Evolutionary conservation across 1,140 invertebrate species (phyloP).

Genomic region (Tachypleus tridentatus): DNA sequence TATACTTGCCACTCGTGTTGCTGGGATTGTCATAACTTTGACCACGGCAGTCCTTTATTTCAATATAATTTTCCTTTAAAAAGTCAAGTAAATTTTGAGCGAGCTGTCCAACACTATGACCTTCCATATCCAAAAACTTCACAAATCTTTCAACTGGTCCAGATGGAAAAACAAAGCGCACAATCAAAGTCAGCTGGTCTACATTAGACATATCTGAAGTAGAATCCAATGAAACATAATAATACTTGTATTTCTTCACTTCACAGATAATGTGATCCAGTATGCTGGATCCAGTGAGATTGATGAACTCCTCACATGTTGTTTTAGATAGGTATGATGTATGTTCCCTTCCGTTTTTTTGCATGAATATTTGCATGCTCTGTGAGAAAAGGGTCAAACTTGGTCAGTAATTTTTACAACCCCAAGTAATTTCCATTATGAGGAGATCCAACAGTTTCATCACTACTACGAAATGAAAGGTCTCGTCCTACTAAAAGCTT

Average conservation of each 20-base stretch:
- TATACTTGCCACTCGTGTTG: slow-evolving; percentile 23
- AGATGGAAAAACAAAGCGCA: slow-evolving; percentile 19
- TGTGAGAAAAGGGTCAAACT: slow-evolving; percentile 14
- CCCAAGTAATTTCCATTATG: slow-evolving; percentile 14
- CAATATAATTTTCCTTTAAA: slow-evolving; percentile 12
- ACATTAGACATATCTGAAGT: slow-evolving; percentile 31
- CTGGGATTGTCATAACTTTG: slow-evolving; percentile 26
- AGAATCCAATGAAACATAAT: slow-evolving; percentile 31
- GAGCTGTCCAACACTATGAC: slow-evolving; percentile 13
- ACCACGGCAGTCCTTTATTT: slow-evolving; percentile 20
- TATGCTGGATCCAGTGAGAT: slow-evolving; percentile 7
- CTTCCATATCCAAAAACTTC: slow-evolving; percentile 5
- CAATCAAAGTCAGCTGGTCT: slow-evolving; percentile 30
- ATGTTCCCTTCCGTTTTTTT: slow-evolving; percentile 7
- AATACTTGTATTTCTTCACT: slow-evolving; percentile 28
- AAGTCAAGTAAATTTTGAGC: slow-evolving; percentile 1
- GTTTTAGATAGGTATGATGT: slow-evolving; percentile 14
- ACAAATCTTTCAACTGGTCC: slow-evolving; percentile 9
- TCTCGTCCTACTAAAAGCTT: slow-evolving; percentile 10
- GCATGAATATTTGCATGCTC: slow-evolving; percentile 12
- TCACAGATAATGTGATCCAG: slow-evolving; percentile 1
- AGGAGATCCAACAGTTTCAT: slow-evolving; percentile 7
- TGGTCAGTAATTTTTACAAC: slow-evolving; percentile 13
- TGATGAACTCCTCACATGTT: slow-evolving; percentile 16
- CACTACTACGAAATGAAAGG: slow-evolving; percentile 9